Evolutionary conservation across 2,797 vertebrate genomes (phyloP).

Genomic region (Labroides dimidiatus): DNA sequence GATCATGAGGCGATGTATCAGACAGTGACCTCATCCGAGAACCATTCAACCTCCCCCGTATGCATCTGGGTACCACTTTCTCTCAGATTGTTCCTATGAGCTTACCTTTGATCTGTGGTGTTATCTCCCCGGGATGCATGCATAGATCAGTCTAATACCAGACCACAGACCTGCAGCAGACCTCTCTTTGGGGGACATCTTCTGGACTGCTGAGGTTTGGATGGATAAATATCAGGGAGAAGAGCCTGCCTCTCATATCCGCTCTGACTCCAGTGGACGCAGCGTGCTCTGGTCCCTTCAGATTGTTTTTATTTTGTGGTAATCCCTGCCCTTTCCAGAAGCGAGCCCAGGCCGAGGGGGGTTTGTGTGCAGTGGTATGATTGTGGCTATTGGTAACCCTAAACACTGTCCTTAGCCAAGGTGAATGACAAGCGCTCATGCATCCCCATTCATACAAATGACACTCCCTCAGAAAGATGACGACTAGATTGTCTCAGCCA

Average conservation of each 20-base stretch:
- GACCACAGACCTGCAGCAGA: slow-evolving; percentile 40
- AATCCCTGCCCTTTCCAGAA: slow-evolving; percentile 59
- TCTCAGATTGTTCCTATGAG: slow-evolving; percentile 30
- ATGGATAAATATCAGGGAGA: slow-evolving; percentile 66
- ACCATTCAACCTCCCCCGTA: neutral
- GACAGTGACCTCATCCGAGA: slow-evolving; percentile 13
- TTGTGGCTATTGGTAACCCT: slow-evolving; percentile 63
- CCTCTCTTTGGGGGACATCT: slow-evolving; percentile 41
- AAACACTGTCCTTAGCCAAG: slow-evolving; percentile 65
- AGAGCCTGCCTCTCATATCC: slow-evolving; percentile 52
- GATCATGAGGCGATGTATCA: slow-evolving; percentile 24
- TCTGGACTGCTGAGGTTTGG: slow-evolving; percentile 20
- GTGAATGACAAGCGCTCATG: slow-evolving; percentile 54
- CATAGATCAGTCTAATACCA: slow-evolving; percentile 63
- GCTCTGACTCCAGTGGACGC: slow-evolving; percentile 29
- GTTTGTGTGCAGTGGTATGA: slow-evolving; percentile 58
- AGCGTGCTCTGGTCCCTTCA: slow-evolving; percentile 24
- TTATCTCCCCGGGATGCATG: slow-evolving; percentile 61
- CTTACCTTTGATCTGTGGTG: slow-evolving; percentile 33
- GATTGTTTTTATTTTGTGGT: slow-evolving; percentile 51
- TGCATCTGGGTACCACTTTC: slow-evolving; percentile 40
- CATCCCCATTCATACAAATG: slow-evolving; percentile 32
- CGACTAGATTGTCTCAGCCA: slow-evolving; percentile 5
- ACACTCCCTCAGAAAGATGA: slow-evolving; percentile 7
- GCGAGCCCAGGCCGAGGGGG: slow-evolving; percentile 29